Percentiles rank a stretch among this genome's conserved stretches.
These are phyloP conservation scores for Trematocara stigmaticum DNA, from an alignment of 2,113 vertebrate genomes.

Conservation along the genomic window DNA sequence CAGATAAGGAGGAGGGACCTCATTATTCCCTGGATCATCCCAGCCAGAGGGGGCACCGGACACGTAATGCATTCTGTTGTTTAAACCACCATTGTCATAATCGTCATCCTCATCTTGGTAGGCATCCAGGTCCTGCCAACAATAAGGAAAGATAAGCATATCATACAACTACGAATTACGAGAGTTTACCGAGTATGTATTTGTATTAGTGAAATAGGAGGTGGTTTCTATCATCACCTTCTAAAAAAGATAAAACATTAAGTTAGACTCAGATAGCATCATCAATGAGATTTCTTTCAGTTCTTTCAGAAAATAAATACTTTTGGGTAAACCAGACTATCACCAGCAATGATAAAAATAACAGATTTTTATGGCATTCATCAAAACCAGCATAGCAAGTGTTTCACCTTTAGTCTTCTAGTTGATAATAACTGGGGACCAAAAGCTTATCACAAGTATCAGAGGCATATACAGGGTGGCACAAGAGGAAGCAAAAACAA, in stretches of 20 bases:
- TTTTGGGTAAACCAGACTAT: not conserved
- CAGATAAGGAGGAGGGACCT: slow-evolving; percentile 53
- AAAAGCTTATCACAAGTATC: not conserved
- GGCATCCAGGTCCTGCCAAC: slow-evolving; percentile 61
- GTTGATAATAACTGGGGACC: not conserved
- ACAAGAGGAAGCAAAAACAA: not conserved
- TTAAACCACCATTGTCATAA: not conserved
- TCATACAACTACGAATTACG: not conserved
- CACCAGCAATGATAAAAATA: not conserved
- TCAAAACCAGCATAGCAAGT: not conserved
- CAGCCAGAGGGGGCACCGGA: slow-evolving; percentile 39
- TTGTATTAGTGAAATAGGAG: not conserved
- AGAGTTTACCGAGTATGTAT: not conserved
- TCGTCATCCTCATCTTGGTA: slow-evolving; percentile 38
- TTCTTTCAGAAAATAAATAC: not conserved
- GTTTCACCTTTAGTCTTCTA: not conserved
- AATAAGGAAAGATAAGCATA: not conserved
- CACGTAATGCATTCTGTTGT: slow-evolving; percentile 1
- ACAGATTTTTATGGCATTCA: not conserved
- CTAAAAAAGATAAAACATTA: not conserved
- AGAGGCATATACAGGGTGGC: not conserved
- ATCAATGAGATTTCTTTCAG: not conserved
- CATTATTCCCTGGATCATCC: slow-evolving; percentile 52
- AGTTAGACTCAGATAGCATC: not conserved
- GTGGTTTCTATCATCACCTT: not conserved